Percentiles rank a stretch among this genome's conserved stretches.
These are phyloP conservation scores for Pleuronectes platessa DNA, from an alignment of 2,113 vertebrate genomes.

Conservation along the genomic window DNA sequence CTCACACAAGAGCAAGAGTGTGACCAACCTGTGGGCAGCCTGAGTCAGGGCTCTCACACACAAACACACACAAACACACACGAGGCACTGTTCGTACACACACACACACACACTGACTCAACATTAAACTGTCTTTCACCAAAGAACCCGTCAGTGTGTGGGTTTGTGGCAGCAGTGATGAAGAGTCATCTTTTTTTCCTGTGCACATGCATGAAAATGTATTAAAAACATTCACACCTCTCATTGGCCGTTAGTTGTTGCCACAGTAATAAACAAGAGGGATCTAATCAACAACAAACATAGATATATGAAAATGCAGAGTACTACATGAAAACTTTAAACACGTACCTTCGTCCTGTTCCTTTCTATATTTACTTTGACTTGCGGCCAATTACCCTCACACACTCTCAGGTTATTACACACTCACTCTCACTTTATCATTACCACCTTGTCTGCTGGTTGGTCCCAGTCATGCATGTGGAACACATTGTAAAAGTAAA, in stretches of 20 bases:
- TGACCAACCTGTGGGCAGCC: conserved; percentile 59
- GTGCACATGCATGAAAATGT: conserved; percentile 4
- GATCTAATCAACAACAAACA: conserved; percentile 19
- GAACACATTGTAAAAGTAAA: conserved; percentile 72
- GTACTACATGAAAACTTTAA: conserved; percentile 1
- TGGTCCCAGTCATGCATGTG: conserved; percentile 70
- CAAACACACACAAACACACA: conserved; percentile 27
- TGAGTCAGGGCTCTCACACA: conserved; percentile 30
- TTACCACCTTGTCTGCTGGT: conserved; percentile 63
- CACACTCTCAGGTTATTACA: conserved; percentile 1
- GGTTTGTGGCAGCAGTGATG: conserved; percentile 46
- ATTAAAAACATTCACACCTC: conserved; percentile 26
- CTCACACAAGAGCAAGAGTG: conserved; percentile 51
- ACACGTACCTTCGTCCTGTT: conserved; percentile 25
- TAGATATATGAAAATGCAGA: neutral
- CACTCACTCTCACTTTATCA: conserved; percentile 35
- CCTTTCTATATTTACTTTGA: conserved; percentile 28
- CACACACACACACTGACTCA: conserved; percentile 33
- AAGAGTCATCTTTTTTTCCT: conserved; percentile 26
- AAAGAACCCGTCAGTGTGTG: conserved; percentile 29
- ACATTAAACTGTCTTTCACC: conserved; percentile 36
- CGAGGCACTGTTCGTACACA: neutral
- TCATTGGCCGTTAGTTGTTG: neutral
- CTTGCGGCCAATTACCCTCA: neutral
- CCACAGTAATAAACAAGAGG: conserved; percentile 1